These are phyloP conservation scores for Hippopotamyrus pictus DNA, from an alignment of 2,797 vertebrate species.

Conservation along the genomic window DNA sequence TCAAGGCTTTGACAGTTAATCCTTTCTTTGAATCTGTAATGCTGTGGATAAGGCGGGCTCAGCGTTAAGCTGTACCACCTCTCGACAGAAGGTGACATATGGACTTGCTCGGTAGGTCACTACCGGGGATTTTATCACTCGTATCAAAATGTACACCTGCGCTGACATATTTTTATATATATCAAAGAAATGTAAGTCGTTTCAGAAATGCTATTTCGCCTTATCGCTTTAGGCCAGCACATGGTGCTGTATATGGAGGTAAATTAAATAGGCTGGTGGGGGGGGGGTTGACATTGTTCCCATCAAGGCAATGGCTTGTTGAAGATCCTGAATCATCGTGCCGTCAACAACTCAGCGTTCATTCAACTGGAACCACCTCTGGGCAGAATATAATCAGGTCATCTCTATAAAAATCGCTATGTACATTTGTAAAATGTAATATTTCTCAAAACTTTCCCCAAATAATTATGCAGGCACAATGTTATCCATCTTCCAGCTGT, in stretches of 20 bases:
- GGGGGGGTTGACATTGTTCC: neutral
- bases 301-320: neutral
- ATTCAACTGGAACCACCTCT: neutral
- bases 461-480: neutral
- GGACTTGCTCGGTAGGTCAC: constrained; percentile 20
- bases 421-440: neutral
- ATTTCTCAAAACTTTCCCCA: neutral
- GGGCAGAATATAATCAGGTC: neutral
- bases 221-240: neutral
- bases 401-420: neutral
- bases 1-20: constrained; percentile 35
- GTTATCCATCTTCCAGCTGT: neutral
- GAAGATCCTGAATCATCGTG: neutral
- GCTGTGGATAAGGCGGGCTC: constrained; percentile 21
- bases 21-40: constrained; percentile 26
- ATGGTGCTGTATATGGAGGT: neutral
- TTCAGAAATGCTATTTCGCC: neutral
- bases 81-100: constrained; percentile 19
- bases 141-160: constrained; percentile 17
- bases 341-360: neutral
- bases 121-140: constrained; percentile 14
- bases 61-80: constrained; percentile 9
- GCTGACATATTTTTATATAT: neutral
- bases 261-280: neutral
- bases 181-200: neutral